phyloP scores from a whole-genome alignment of 2,888 invertebrate genomes.

The Epistrophella euchroma region DNA sequence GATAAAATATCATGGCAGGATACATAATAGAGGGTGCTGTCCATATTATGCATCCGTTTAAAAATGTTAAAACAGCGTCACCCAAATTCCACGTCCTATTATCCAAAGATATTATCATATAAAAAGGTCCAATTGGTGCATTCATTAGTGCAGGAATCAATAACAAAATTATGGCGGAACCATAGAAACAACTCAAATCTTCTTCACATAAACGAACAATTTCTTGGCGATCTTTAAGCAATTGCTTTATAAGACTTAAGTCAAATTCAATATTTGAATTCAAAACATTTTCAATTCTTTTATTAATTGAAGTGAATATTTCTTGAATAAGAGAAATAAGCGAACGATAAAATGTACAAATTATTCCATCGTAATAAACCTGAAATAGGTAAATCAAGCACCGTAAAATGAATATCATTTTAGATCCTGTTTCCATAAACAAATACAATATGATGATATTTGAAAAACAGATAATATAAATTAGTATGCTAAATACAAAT shows the following conservation, averaged over 20 bases:
- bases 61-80: background rate
- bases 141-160: background rate
- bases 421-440: background rate
- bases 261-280: background rate
- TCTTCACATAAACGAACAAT: background rate
- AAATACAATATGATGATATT: background rate
- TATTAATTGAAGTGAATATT: background rate
- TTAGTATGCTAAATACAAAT: background rate
- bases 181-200: background rate
- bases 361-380: background rate
- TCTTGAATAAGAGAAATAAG: background rate
- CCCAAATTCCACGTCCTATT: background rate
- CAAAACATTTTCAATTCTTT: constrained; percentile 1
- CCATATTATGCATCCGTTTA: background rate
- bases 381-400: background rate
- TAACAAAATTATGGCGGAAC: background rate
- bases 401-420: rapidly evolving
- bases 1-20: background rate
- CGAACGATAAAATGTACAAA: background rate
- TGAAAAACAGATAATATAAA: background rate
- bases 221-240: background rate
- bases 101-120: background rate
- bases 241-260: background rate
- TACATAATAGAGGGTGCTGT: background rate
- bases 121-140: background rate